These are phyloP conservation scores for Fregetta grallaria DNA, from an alignment of 2,113 vertebrate species.

Conservation along the genomic window DNA sequence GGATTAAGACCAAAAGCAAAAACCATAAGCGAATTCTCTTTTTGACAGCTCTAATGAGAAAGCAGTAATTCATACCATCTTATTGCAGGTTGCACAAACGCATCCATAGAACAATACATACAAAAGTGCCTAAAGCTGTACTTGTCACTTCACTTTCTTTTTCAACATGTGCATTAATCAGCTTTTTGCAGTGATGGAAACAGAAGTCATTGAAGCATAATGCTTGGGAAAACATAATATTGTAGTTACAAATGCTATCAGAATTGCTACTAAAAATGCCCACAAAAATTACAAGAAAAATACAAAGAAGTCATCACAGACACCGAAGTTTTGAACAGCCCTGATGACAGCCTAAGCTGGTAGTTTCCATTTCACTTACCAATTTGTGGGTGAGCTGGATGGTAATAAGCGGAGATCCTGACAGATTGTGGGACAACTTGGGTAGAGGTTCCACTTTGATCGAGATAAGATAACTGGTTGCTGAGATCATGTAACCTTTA, in stretches of 20 bases:
- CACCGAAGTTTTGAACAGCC: fast-evolving
- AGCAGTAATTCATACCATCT: neutral
- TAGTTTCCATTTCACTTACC: constrained; percentile 72
- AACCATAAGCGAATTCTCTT: fast-evolving
- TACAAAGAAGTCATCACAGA: neutral
- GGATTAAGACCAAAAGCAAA: neutral
- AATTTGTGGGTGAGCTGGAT: constrained; percentile 84
- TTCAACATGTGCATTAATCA: fast-evolving
- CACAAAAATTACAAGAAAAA: neutral
- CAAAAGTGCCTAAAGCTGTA: neutral
- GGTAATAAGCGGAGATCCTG: constrained; percentile 83
- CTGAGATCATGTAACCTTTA: constrained; percentile 80
- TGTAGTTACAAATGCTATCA: neutral
- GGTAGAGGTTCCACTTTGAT: constrained; percentile 88
- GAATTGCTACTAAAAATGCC: neutral
- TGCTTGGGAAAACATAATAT: neutral
- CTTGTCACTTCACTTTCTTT: neutral
- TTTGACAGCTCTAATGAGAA: neutral
- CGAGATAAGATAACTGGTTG: constrained; percentile 87
- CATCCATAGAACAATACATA: neutral
- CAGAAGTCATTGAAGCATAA: neutral
- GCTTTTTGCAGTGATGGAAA: neutral
- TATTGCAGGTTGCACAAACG: neutral
- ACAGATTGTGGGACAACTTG: constrained; percentile 81
- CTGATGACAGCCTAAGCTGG: neutral